Conservation (phyloP, 2,113 vertebrate genomes). For the Datnioides undecimradiatus region DNA sequence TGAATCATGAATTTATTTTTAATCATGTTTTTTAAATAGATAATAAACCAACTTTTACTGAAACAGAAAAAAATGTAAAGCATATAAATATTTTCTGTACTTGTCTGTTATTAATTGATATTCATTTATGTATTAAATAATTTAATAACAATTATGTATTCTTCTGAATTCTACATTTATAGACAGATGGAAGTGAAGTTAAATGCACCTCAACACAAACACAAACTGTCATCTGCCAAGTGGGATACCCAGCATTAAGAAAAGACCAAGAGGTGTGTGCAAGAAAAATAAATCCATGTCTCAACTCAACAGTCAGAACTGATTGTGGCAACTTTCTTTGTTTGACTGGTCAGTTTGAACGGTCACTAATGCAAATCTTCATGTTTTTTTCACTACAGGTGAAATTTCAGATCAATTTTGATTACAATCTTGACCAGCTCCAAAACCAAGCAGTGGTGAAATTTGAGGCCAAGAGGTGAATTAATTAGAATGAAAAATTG, state of each 20-base stretch:
- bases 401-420: slow-evolving; percentile 89
- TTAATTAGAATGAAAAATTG: background rate
- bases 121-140: slow-evolving; percentile 3
- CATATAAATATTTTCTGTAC: background rate
- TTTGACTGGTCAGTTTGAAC: background rate
- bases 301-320: background rate
- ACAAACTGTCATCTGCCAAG: slow-evolving; percentile 85
- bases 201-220: slow-evolving; percentile 84
- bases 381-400: slow-evolving; percentile 79
- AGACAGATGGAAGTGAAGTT: slow-evolving; percentile 90
- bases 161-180: slow-evolving; percentile 22
- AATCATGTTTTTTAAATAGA: no score
- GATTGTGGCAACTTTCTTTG: background rate
- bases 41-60: no score
- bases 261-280: slow-evolving; percentile 84
- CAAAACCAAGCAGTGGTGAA: slow-evolving; percentile 82
- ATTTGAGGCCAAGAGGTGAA: slow-evolving; percentile 88
- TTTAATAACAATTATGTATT: background rate
- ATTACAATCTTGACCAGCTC: slow-evolving; percentile 89
- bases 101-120: background rate
- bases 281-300: background rate
- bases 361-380: background rate
- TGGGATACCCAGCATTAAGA: slow-evolving; percentile 90
- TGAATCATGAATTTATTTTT: no score
- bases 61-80: background rate